These are phyloP conservation scores for Climacteris rufus DNA, from an alignment of 2,113 vertebrate species.

Conservation along the genomic window DNA sequence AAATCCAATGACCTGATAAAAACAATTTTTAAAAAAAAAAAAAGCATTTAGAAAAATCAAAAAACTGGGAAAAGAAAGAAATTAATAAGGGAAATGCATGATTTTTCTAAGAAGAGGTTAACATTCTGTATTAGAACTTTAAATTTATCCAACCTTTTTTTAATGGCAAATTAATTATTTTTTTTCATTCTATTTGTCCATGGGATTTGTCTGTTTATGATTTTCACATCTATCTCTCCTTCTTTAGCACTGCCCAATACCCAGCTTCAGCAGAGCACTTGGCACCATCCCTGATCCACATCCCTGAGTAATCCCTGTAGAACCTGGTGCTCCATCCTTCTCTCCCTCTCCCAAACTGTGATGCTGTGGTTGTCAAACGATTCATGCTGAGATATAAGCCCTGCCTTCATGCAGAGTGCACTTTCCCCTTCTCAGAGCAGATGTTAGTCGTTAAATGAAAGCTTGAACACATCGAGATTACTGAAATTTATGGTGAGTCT, in stretches of 20 bases:
- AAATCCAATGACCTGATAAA: background rate
- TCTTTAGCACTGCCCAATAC: background rate
- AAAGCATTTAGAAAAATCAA: background rate
- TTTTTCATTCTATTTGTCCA: background rate
- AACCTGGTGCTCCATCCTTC: background rate
- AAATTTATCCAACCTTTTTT: background rate
- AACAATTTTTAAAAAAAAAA: background rate
- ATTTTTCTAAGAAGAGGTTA: background rate
- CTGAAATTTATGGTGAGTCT: background rate
- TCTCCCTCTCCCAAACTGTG: background rate
- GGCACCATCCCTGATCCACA: background rate
- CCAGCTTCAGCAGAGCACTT: background rate
- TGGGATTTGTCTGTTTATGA: background rate
- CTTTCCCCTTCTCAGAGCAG: background rate
- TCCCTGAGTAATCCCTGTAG: background rate
- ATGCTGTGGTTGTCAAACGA: background rate
- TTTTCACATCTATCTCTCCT: background rate
- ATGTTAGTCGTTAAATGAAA: background rate
- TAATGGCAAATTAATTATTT: background rate
- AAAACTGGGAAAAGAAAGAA: background rate
- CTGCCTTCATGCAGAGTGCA: background rate
- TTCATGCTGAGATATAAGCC: background rate
- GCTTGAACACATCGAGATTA: background rate
- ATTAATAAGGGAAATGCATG: too few relatives aligned
- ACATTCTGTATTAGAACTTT: background rate